These are phyloP conservation scores for Druon quercuslanigerum DNA, from an alignment of 1,140 invertebrate genomes.

Conservation along the genomic window DNA sequence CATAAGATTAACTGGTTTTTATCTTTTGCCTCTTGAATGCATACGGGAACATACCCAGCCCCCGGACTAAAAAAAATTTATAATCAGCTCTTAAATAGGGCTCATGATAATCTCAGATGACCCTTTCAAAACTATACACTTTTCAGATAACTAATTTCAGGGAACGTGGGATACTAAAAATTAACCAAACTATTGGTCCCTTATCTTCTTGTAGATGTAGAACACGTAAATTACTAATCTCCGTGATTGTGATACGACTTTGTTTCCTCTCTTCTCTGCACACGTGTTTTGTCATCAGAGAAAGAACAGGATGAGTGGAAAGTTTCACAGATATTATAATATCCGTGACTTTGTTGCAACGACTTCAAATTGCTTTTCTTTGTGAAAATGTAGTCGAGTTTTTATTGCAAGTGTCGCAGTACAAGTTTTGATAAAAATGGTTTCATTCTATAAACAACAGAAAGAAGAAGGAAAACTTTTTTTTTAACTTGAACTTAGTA, in stretches of 20 bases:
- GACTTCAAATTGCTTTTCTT: not conserved
- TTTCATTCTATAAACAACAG: no score
- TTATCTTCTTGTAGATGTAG: slow-evolving; percentile 14
- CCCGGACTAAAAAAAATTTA: no score
- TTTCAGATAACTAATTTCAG: not conserved
- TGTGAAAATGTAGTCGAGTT: not conserved
- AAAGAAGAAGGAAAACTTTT: no score
- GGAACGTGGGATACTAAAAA: not conserved
- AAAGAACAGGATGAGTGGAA: not conserved
- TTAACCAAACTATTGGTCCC: not conserved
- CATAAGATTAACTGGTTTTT: no score
- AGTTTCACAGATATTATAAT: not conserved
- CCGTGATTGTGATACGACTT: not conserved
- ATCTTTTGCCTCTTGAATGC: no score
- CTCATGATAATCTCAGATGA: not conserved
- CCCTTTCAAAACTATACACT: not conserved
- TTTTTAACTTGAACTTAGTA: no score
- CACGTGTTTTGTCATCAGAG: slow-evolving; percentile 2
- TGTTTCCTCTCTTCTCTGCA: slow-evolving; percentile 7
- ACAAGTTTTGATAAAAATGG: no score
- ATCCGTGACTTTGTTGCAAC: not conserved
- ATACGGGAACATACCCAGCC: no score
- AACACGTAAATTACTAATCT: slow-evolving; percentile 23
- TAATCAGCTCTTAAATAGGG: no score
- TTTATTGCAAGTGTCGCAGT: no score